Evolutionary conservation across 1,140 invertebrate species (phyloP), one percentile per base, ranked within the genome.

Genomic region (Atopsyche davidsoni): DNA sequence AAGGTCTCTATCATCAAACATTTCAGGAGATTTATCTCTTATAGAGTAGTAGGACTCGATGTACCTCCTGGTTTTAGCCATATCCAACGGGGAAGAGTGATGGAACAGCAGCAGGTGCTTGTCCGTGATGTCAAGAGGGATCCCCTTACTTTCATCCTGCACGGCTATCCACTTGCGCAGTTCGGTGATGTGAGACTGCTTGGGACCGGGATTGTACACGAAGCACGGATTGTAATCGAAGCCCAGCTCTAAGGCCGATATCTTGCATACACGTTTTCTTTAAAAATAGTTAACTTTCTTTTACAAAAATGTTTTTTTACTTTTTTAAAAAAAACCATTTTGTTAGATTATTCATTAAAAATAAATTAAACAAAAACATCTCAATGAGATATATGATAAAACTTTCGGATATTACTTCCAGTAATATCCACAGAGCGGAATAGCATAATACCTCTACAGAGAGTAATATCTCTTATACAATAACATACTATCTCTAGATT

Each of bases 51-150:
- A 82, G 49, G 66, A 70, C 40, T 72, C 66, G 60, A 82, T 79
- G 51, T 79, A 81, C n/a, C 60, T 70, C 58, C 77, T 76, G 0
- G 74, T 77, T 31, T 65, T 66, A 16, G 77, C 72, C 4, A 75
- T 46, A 22, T 80, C 67, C 21, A 72, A 76, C 25, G 75, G 69
- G 62, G 80, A 82, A 24, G 79, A 79, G 32, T 79, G 68, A 18
- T 79, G 70, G 59, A 81, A 82, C 23, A 79, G 62, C 1, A 79
- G 67, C 10, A 82, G 64, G 52, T 73, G 70, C 63, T 75, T 71
- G 57, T 72, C 64, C 6, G 63, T 60, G 31, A 75, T 62, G 60
- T 70, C 67, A 55, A 69, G 71, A 21, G 73, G 73, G 34, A 74
- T 63, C n/a, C 44, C 21, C 4, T 23, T 48, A 11, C 14, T 34